phyloP scores from a whole-genome alignment of 2,888 invertebrate species.

The Parnassius smintheus region DNA sequence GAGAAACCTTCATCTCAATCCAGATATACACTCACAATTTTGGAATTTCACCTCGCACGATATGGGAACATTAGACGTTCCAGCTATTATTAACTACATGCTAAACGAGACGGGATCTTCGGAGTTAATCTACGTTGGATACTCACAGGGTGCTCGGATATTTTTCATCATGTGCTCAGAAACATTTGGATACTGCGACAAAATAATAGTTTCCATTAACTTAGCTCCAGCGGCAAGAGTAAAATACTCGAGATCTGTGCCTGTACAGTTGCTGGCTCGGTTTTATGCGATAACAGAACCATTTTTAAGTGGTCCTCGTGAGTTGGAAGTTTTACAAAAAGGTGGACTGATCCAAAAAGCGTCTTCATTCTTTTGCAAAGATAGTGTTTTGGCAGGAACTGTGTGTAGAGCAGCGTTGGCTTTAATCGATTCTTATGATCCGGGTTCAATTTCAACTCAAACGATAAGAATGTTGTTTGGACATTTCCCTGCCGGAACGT shows the following conservation, averaged over 20 bases:
- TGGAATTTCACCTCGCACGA: constrained; percentile 79
- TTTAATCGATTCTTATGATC: constrained; percentile 14
- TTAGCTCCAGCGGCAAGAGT: constrained; percentile 41
- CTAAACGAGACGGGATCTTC: constrained; percentile 34
- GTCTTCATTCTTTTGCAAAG: neutral
- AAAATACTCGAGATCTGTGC: constrained; percentile 34
- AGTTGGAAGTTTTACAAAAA: neutral
- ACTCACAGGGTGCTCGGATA: constrained; percentile 40
- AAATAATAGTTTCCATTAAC: constrained; percentile 41
- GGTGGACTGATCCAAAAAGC: neutral
- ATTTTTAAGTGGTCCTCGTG: neutral
- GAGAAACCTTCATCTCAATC: constrained; percentile 66
- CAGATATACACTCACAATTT: constrained; percentile 59
- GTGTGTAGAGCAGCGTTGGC: neutral
- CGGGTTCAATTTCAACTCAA: constrained; percentile 49
- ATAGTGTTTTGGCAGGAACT: neutral
- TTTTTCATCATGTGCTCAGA: constrained; percentile 34
- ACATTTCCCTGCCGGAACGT: constrained; percentile 59
- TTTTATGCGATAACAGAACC: neutral
- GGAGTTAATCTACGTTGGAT: constrained; percentile 38
- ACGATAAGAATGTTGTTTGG: constrained; percentile 46
- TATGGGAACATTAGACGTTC: constrained; percentile 38
- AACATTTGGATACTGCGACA: constrained; percentile 42
- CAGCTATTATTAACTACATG: constrained; percentile 43
- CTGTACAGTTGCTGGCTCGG: neutral